phyloP scores from a whole-genome alignment of 2,113 vertebrate genomes.

The Dissostichus mawsoni region DNA sequence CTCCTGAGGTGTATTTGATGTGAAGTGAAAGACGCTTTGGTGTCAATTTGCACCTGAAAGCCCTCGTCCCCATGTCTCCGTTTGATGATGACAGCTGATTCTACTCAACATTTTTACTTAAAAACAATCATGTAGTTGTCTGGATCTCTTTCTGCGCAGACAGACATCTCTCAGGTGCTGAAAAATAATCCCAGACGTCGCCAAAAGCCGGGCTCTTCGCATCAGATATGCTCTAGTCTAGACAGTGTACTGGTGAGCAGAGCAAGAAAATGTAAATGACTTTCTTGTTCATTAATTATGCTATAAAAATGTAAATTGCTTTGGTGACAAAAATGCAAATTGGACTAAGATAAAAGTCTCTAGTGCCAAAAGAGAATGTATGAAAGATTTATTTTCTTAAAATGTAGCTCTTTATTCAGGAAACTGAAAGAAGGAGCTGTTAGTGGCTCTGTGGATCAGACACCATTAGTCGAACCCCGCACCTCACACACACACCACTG shows the following conservation, averaged over 20 bases:
- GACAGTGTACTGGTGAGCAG: conserved; percentile 64
- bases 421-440: conserved; percentile 58
- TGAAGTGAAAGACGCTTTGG: conserved; percentile 67
- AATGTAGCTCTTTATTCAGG: conserved; percentile 70
- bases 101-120: conserved; percentile 42
- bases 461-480: conserved; percentile 46
- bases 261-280: conserved; percentile 82
- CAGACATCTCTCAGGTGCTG: conserved; percentile 49
- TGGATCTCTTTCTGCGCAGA: conserved; percentile 39
- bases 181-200: conserved; percentile 62
- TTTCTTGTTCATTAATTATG: conserved; percentile 87
- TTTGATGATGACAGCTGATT: conserved; percentile 62
- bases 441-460: conserved; percentile 57
- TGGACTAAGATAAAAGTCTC: conserved; percentile 83
- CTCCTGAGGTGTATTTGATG: conserved; percentile 73
- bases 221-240: conserved; percentile 70
- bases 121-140: conserved; percentile 54
- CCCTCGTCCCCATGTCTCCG: conserved; percentile 5
- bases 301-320: conserved; percentile 87
- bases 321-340: conserved; percentile 86
- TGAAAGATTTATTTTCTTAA: conserved; percentile 83
- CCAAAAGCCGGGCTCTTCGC: conserved; percentile 49
- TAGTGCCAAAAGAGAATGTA: conserved; percentile 77
- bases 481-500: conserved; percentile 36
- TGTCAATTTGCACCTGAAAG: conserved; percentile 82